These are phyloP conservation scores for Puntigrus tetrazona DNA, from an alignment of 2,113 vertebrate genomes.

Conservation along the genomic window DNA sequence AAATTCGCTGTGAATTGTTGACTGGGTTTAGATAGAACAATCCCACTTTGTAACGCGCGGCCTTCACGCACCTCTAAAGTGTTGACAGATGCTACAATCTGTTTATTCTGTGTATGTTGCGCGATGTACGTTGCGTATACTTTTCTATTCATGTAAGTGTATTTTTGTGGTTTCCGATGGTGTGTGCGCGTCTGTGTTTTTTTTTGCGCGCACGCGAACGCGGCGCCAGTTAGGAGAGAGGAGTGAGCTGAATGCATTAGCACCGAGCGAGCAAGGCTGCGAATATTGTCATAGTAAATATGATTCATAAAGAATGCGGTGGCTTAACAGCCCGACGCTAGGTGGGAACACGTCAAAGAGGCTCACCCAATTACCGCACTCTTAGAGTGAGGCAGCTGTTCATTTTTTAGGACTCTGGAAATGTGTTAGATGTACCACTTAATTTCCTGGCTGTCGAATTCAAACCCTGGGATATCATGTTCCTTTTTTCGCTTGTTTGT, in stretches of 20 bases:
- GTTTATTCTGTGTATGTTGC: conserved; percentile 2
- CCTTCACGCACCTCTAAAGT: conserved; percentile 26
- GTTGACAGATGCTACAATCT: conserved; percentile 28
- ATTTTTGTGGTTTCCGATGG: not conserved
- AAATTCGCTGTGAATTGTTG: conserved; percentile 30
- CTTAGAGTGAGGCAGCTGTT: conserved; percentile 49
- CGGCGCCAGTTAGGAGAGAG: conserved; percentile 26
- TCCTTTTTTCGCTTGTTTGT: conserved; percentile 19
- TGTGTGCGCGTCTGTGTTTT: not conserved
- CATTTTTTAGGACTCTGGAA: conserved; percentile 45
- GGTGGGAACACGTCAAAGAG: conserved; percentile 58
- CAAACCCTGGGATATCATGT: conserved; percentile 34
- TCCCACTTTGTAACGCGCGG: conserved; percentile 17
- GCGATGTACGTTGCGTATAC: not conserved
- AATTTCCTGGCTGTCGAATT: conserved; percentile 41
- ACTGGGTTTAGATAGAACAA: conserved; percentile 13
- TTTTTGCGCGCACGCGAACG: not conserved
- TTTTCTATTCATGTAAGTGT: conserved; percentile 13
- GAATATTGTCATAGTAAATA: conserved; percentile 27
- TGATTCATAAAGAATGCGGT: conserved; percentile 43
- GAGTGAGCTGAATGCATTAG: conserved; percentile 50
- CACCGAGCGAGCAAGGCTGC: conserved; percentile 27
- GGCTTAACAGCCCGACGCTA: conserved; percentile 44
- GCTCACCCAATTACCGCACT: conserved; percentile 41
- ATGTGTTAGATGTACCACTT: conserved; percentile 53